Evolutionary conservation across 2,888 invertebrate species (phyloP).

Genomic region (Sturmia bella): DNA sequence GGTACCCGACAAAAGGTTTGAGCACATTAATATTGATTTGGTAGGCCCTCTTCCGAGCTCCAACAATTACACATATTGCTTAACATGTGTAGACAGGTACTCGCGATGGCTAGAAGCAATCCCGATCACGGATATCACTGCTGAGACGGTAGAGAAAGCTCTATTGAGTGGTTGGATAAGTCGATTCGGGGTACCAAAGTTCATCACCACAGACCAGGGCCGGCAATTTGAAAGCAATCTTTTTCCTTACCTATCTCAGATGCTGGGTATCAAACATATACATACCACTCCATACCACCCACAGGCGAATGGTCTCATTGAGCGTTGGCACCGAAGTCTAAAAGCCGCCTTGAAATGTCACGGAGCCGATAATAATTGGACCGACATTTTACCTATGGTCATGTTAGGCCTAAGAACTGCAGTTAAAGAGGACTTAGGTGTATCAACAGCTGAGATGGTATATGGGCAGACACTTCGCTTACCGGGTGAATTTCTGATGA

Average conservation of each 20-base stretch:
- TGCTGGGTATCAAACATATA: conserved; percentile 60
- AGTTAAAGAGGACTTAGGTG: conserved; percentile 18
- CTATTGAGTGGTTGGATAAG: conserved; percentile 8
- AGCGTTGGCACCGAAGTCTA: too few species aligned
- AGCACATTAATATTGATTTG: conserved; percentile 15
- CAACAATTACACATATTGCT: not conserved
- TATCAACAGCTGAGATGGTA: conserved; percentile 21
- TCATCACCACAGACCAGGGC: too few species aligned
- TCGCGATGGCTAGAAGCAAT: conserved; percentile 5
- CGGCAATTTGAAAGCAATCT: conserved; percentile 68
- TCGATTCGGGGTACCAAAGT: conserved; percentile 46
- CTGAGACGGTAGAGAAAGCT: too few species aligned
- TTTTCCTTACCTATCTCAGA: conserved; percentile 55
- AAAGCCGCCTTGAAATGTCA: too few species aligned
- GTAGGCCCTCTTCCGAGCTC: conserved; percentile 5
- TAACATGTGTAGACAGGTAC: conserved; percentile 33
- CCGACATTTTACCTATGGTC: too few species aligned
- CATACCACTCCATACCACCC: conserved; percentile 75
- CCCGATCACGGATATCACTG: too few species aligned
- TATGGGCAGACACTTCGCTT: not conserved
- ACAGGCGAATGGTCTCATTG: conserved; percentile 72
- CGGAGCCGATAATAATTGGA: too few species aligned
- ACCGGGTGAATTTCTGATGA: not conserved
- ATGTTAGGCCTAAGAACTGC: conserved; percentile 17
- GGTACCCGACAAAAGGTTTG: conserved; percentile 30